Evolutionary conservation across 1,140 invertebrate species (phyloP), one percentile per base, ranked within the genome.

Genomic region (Zaprionus africanus): DNA sequence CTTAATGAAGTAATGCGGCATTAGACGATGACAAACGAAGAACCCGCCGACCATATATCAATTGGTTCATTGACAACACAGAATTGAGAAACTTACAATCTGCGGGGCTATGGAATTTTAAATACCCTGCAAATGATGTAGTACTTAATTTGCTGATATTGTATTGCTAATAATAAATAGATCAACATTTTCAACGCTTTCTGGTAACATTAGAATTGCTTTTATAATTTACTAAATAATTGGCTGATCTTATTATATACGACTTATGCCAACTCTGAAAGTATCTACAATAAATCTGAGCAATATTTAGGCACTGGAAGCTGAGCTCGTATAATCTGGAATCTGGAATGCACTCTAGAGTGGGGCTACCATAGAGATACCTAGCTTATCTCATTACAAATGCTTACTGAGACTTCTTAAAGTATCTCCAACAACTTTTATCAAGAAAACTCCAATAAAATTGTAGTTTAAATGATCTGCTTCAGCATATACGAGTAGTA

Each of bases 1-100:
- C 78, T 76, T 88, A 88, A 90, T 84, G 81, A 90, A 88, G 78
- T 79, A 67, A 82, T 67, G 66, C 65, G 67, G 74, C 74, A 88
- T 88, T 87, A 90, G 81, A 90, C 49, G 53, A 46, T 59, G 36
- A 71, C 34, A 64, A 68, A 51, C 63, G 57, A 53, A 62, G 6
- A 46, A 17, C 36, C 36, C 34, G 41, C 51, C 34, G 46, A 65
- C 73, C 59, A 88, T 87, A 83, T 84, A 87, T 81, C 81, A 78
- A 79, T 72, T 66, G 78, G 24, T 46, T 41, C 69, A 65, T 68
- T 80, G 77, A 83, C 80, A 77, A 78, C 61, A 43, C 60, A 43
- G 0, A 43, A 38, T 38, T n/a, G n/a, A 46, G 31, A 9, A 17
- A 17, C n/a, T 46, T 11, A 0, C 6, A 17, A 60, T 11, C 36